Percentiles rank a stretch among this genome's conserved stretches.
phyloP scores from a whole-genome alignment of 2,113 vertebrate species.

The Platanista minor region DNA sequence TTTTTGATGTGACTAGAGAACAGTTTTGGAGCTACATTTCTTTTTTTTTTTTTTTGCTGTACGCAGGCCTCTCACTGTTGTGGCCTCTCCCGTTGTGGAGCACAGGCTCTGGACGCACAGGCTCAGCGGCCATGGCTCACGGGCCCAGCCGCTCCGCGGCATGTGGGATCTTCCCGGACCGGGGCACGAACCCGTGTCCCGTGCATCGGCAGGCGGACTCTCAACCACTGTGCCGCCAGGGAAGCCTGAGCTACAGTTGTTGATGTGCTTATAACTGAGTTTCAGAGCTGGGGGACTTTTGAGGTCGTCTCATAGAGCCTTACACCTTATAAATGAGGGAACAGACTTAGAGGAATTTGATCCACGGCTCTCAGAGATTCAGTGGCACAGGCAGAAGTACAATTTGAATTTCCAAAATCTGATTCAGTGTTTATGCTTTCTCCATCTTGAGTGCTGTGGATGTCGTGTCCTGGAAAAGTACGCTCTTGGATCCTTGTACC shows the following conservation, averaged over 20 bases:
- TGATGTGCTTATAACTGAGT: neutral
- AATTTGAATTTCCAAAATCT: neutral
- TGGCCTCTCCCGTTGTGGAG: no score
- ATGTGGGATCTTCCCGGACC: no score
- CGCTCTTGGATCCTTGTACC: neutral
- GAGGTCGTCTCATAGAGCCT: neutral
- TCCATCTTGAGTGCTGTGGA: neutral
- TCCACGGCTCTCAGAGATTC: neutral
- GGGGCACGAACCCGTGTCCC: no score
- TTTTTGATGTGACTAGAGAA: neutral
- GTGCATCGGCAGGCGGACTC: no score
- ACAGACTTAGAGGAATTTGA: neutral
- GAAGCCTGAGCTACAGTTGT: neutral
- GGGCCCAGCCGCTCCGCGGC: no score
- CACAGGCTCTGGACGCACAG: no score
- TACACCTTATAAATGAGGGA: neutral
- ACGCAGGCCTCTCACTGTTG: no score
- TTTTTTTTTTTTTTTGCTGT: no score
- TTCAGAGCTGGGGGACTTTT: neutral
- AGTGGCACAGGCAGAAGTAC: neutral
- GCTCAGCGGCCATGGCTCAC: no score
- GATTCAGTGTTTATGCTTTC: neutral
- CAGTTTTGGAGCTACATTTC: neutral
- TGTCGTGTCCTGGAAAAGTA: neutral
- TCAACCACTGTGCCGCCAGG: no score